phyloP scores from a whole-genome alignment of 2,888 invertebrate species.

The Leptura quadrifasciata region DNA sequence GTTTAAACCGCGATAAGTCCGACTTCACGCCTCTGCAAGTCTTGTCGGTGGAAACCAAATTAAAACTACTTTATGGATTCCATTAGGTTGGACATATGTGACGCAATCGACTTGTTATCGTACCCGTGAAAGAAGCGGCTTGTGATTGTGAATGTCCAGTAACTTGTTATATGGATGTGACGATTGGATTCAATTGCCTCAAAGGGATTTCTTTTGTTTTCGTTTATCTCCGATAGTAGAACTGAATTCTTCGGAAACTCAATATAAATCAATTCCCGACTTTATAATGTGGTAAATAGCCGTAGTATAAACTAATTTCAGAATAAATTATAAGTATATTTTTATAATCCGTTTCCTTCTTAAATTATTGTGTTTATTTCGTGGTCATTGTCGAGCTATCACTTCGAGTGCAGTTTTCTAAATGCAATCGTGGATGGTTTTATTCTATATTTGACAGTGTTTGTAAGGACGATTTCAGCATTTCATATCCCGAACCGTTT shows the following conservation, averaged over 20 bases:
- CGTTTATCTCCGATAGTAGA: slow-evolving; percentile 29
- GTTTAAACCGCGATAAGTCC: slow-evolving; percentile 61
- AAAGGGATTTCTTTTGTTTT: slow-evolving; percentile 39
- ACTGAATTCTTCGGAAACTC: background rate
- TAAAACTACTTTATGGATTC: slow-evolving; percentile 70
- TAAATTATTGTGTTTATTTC: too few relatives aligned
- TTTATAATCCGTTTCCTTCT: too few relatives aligned
- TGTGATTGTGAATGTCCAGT: slow-evolving; percentile 57
- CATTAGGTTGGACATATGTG: slow-evolving; percentile 70
- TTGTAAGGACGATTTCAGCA: too few relatives aligned
- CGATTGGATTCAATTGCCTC: slow-evolving; percentile 54
- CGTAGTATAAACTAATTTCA: too few relatives aligned
- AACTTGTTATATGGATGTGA: slow-evolving; percentile 61
- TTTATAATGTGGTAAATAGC: too few relatives aligned
- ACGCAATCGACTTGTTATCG: slow-evolving; percentile 68
- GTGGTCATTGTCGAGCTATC: too few relatives aligned
- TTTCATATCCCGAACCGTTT: too few relatives aligned
- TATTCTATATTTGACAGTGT: too few relatives aligned
- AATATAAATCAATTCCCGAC: background rate
- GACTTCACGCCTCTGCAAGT: slow-evolving; percentile 65
- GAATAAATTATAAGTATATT: too few relatives aligned
- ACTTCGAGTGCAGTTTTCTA: too few relatives aligned
- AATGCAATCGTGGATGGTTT: too few relatives aligned
- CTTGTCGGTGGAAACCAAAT: slow-evolving; percentile 67
- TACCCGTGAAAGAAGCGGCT: slow-evolving; percentile 60